Percentiles rank a stretch among this genome's conserved stretches.
phyloP scores from a whole-genome alignment of 2,888 invertebrate species.

The Epsilonema sp. region DNA sequence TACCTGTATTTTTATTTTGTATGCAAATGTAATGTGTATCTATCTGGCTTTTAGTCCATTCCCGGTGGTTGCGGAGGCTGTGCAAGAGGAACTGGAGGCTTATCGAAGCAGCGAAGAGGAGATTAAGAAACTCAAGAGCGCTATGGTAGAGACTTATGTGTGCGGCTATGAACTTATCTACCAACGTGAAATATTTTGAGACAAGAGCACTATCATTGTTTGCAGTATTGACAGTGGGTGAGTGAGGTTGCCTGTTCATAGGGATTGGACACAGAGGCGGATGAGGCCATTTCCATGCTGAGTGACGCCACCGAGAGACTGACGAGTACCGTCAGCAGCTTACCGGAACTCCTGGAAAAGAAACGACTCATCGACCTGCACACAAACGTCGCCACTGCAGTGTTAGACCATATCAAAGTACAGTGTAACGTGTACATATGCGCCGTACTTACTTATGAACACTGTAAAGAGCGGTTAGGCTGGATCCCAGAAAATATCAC shows the following conservation, averaged over 20 bases:
- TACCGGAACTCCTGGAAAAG: conserved; percentile 88
- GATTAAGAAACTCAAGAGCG: conserved; percentile 74
- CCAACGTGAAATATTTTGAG: too few species aligned
- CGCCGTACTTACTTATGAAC: neutral
- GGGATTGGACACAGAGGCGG: conserved; percentile 68
- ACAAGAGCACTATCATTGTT: too few species aligned
- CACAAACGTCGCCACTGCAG: conserved; percentile 75
- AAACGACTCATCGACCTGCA: conserved; percentile 96
- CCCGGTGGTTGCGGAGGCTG: conserved; percentile 74
- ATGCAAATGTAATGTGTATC: too few species aligned
- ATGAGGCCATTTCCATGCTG: conserved; percentile 54
- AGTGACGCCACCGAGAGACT: conserved; percentile 67
- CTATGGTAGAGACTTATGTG: conserved; percentile 44
- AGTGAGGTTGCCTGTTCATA: too few species aligned
- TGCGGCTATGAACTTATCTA: neutral
- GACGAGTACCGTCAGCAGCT: conserved; percentile 69
- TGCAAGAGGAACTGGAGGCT: conserved; percentile 88
- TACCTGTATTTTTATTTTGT: too few species aligned
- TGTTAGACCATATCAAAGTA: conserved; percentile 42
- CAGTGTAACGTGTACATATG: conserved; percentile 8
- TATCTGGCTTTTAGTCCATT: conserved; percentile 35
- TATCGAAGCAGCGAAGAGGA: conserved; percentile 84
- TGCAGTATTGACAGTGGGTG: too few species aligned
- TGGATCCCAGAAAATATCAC: too few species aligned
- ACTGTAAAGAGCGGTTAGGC: too few species aligned